These are phyloP conservation scores for Sebastes kiyomatsui DNA, from an alignment of 2,797 vertebrate species.

Conservation along the genomic window DNA sequence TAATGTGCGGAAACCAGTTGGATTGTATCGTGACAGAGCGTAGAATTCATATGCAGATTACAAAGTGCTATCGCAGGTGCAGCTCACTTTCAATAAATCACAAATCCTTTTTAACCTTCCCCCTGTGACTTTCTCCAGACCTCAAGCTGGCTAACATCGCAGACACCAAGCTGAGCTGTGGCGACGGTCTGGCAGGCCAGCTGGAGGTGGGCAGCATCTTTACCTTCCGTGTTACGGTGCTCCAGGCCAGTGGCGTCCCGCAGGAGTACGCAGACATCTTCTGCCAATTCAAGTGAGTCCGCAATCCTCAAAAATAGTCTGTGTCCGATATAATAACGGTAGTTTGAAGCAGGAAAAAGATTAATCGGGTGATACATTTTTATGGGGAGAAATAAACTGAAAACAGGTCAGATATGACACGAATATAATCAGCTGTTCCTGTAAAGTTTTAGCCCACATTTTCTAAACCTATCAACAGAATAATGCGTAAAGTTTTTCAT, in stretches of 20 bases:
- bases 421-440: not conserved
- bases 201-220: slow-evolving; percentile 95
- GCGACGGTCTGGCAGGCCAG: slow-evolving; percentile 86
- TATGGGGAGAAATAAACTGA: not conserved
- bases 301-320: not conserved
- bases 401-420: not conserved
- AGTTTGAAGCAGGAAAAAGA: too few species aligned
- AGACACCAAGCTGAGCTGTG: slow-evolving; percentile 88
- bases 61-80: not conserved
- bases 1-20: slow-evolving; percentile 10
- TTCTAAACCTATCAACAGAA: not conserved
- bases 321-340: too few species aligned
- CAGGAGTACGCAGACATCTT: slow-evolving; percentile 97
- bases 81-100: slow-evolving; percentile 20
- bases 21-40: slow-evolving; percentile 1
- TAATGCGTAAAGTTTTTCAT: not conserved
- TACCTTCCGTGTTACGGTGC: slow-evolving; percentile 96
- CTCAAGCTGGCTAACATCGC: slow-evolving; percentile 86
- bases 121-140: slow-evolving; percentile 78
- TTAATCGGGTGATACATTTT: too few species aligned
- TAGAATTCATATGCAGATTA: slow-evolving; percentile 20
- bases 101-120: slow-evolving; percentile 6
- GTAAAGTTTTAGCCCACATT: not conserved
- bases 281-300: slow-evolving; percentile 98
- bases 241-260: slow-evolving; percentile 93